phyloP scores from a whole-genome alignment of 1,140 invertebrate species.

The Caenorhabditis brenneri region DNA sequence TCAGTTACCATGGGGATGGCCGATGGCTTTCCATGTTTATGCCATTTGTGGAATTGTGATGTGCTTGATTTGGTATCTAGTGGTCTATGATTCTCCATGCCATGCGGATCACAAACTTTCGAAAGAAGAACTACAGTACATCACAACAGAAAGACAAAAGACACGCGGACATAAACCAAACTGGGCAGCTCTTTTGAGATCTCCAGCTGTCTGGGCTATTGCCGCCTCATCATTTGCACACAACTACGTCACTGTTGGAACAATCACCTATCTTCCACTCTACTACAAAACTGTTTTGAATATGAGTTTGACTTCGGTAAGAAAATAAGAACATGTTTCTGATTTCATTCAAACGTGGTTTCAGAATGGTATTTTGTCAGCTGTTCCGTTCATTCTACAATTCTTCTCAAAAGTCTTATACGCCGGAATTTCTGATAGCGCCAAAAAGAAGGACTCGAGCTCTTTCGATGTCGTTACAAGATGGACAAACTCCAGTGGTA shows the following conservation, averaged over 20 bases:
- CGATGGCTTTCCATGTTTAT: conserved; percentile 67
- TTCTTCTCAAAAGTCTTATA: conserved; percentile 69
- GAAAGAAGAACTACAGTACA: conserved; percentile 57
- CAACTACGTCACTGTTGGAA: conserved; percentile 70
- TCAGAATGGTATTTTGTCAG: conserved; percentile 69
- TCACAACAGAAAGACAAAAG: conserved; percentile 35
- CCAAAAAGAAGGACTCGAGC: conserved; percentile 52
- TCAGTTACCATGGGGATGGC: conserved; percentile 66
- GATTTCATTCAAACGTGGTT: background rate
- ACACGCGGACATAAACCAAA: conserved; percentile 29
- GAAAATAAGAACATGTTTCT: background rate
- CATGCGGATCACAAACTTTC: conserved; percentile 56
- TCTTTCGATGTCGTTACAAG: conserved; percentile 62
- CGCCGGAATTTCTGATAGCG: conserved; percentile 64
- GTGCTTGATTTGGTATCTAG: conserved; percentile 62
- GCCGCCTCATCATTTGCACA: conserved; percentile 64
- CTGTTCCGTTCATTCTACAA: conserved; percentile 68
- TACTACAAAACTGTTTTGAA: conserved; percentile 69
- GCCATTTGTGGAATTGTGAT: conserved; percentile 63
- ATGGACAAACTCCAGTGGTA: conserved; percentile 67
- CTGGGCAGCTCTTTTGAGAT: conserved; percentile 61
- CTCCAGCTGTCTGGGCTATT: conserved; percentile 67
- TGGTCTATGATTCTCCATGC: conserved; percentile 61
- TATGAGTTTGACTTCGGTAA: conserved; percentile 64
- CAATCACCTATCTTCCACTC: conserved; percentile 67